Evolutionary conservation across 2,113 vertebrate species (phyloP).

Genomic region (Ammodramus savannarum): DNA sequence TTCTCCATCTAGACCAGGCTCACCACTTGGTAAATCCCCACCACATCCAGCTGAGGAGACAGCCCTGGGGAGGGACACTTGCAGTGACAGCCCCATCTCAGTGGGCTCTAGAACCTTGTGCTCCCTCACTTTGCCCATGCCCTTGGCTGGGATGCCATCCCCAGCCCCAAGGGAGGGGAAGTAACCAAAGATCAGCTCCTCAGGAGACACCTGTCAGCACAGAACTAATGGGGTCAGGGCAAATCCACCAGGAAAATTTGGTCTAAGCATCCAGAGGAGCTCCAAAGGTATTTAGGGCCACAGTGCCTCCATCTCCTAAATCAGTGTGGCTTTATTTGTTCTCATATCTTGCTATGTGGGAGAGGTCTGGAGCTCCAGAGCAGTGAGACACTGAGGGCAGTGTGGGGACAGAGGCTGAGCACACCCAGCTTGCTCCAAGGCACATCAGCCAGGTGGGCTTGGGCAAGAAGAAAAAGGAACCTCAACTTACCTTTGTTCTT

Average conservation of each 20-base stretch:
- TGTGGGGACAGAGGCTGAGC: background rate
- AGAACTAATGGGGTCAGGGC: background rate
- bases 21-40: background rate
- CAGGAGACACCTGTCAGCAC: background rate
- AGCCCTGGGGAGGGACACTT: background rate
- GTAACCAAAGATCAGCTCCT: background rate
- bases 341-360: background rate
- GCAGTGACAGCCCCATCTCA: background rate
- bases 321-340: background rate
- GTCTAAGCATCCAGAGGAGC: background rate
- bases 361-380: background rate
- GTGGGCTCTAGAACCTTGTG: background rate
- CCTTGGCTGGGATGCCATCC: background rate
- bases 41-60: background rate
- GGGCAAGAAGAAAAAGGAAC: background rate
- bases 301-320: background rate
- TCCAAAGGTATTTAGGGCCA: background rate
- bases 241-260: background rate
- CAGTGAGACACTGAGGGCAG: fast-evolving
- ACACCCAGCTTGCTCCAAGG: background rate
- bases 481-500: constrained; percentile 87
- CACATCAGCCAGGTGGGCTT: background rate
- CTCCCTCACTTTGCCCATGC: background rate
- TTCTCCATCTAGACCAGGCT: background rate
- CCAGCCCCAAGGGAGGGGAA: background rate